These are phyloP conservation scores for Circaetus cinerascens DNA, from an alignment of 2,113 vertebrate species.

Conservation along the genomic window DNA sequence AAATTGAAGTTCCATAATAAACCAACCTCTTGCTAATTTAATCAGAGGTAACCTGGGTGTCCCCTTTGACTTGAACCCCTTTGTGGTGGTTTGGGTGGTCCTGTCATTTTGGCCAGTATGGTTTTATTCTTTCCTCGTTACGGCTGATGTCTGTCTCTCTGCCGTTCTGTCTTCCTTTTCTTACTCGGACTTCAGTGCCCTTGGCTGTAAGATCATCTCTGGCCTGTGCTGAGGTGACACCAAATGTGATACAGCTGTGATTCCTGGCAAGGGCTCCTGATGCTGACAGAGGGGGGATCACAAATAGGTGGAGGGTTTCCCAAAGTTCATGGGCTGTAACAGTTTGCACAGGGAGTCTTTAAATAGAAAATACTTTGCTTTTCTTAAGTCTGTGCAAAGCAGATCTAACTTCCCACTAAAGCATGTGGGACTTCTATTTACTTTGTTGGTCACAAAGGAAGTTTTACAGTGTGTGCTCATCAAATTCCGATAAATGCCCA, in stretches of 20 bases:
- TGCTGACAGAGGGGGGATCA: neutral
- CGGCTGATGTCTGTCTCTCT: neutral
- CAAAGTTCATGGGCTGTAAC: neutral
- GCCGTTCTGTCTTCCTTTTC: neutral
- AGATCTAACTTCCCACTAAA: neutral
- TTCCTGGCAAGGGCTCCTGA: neutral
- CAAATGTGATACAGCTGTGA: neutral
- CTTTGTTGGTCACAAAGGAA: neutral
- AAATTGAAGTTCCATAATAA: neutral
- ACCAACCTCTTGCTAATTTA: neutral
- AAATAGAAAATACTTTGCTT: neutral
- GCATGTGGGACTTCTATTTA: neutral
- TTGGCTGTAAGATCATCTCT: neutral
- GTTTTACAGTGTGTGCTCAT: neutral
- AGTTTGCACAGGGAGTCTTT: neutral
- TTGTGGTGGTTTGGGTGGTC: neutral
- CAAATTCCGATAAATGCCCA: neutral
- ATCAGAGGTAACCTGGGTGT: neutral
- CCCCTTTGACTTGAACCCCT: neutral
- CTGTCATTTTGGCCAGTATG: neutral
- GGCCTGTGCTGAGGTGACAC: neutral
- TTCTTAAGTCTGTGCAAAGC: neutral
- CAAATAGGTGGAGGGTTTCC: neutral
- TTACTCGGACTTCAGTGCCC: neutral
- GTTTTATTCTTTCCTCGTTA: neutral